phyloP scores from a whole-genome alignment of 2,797 vertebrate species.

The Siniperca obscura region DNA sequence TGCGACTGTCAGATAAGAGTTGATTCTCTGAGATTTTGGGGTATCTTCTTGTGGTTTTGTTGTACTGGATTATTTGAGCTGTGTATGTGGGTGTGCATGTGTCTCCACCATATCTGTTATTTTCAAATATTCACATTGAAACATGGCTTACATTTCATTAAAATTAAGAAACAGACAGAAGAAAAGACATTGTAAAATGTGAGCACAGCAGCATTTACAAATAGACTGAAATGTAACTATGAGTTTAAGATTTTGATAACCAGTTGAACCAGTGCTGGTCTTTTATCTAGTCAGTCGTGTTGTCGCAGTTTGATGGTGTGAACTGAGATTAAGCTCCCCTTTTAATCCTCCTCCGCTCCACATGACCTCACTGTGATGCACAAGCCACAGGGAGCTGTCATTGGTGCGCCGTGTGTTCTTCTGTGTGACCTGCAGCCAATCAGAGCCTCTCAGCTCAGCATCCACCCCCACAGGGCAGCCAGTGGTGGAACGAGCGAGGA shows the following conservation, averaged over 20 bases:
- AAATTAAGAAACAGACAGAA: not conserved
- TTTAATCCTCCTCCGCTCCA: constrained; percentile 81
- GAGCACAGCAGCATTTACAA: not conserved
- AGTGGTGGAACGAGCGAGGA: constrained; percentile 54
- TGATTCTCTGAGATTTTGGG: not conserved
- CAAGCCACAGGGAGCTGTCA: constrained; percentile 51
- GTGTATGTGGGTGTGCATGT: not conserved
- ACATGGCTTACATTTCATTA: not conserved
- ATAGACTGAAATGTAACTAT: not conserved
- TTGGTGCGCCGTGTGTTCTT: constrained; percentile 74
- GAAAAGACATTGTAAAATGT: not conserved
- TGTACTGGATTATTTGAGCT: not conserved
- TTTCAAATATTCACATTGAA: constrained; percentile 14
- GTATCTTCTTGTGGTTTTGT: not conserved
- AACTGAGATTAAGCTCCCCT: constrained; percentile 72
- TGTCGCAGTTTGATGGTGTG: constrained; percentile 58
- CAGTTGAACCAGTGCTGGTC: constrained; percentile 9
- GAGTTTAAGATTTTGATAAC: not conserved
- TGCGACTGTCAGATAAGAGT: not conserved
- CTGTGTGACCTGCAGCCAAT: constrained; percentile 77
- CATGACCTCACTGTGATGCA: constrained; percentile 80
- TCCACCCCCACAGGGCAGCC: constrained; percentile 67
- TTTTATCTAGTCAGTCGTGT: constrained; percentile 24
- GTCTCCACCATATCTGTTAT: not conserved
- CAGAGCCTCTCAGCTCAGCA: constrained; percentile 63